A percentile compares a stretch with the other conserved stretches of the same genome.
Conservation (phyloP, 2,888 invertebrate species). For the Keiferia lycopersicella region DNA sequence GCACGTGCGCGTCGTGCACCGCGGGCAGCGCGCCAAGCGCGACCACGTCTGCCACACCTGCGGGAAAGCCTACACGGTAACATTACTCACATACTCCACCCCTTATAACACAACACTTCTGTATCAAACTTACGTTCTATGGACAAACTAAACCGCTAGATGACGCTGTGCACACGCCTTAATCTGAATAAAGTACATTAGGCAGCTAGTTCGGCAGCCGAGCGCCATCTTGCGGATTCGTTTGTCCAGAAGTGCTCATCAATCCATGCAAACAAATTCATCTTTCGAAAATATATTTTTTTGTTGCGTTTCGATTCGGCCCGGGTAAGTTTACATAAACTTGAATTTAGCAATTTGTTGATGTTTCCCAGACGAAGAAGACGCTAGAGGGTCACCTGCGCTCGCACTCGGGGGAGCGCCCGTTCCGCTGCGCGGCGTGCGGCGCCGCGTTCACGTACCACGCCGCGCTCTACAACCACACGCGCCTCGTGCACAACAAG, state of each 20-base stretch:
- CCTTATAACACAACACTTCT: background rate
- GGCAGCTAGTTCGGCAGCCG: no score
- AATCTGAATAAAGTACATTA: no score
- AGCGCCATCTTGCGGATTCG: no score
- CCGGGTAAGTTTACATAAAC: no score
- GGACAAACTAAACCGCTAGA: no score
- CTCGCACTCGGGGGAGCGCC: conserved; percentile 60
- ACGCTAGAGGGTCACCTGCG: conserved; percentile 61
- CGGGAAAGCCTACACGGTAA: conserved; percentile 63
- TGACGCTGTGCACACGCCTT: no score
- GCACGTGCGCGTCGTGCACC: conserved; percentile 56
- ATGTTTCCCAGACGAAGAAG: conserved; percentile 54
- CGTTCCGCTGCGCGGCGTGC: conserved; percentile 52
- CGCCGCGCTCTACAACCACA: conserved; percentile 66
- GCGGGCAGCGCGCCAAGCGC: conserved; percentile 41
- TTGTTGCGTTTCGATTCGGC: no score
- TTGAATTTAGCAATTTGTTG: no score
- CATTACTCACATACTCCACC: conserved; percentile 17
- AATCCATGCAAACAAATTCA: no score
- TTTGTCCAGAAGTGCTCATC: no score
- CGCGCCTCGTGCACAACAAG: conserved; percentile 53
- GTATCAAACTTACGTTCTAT: no score
- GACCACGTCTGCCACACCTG: conserved; percentile 68
- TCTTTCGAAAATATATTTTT: no score
- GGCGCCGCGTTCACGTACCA: conserved; percentile 59